phyloP scores from a whole-genome alignment of 1,140 invertebrate genomes.

The Drosophila triauraria region DNA sequence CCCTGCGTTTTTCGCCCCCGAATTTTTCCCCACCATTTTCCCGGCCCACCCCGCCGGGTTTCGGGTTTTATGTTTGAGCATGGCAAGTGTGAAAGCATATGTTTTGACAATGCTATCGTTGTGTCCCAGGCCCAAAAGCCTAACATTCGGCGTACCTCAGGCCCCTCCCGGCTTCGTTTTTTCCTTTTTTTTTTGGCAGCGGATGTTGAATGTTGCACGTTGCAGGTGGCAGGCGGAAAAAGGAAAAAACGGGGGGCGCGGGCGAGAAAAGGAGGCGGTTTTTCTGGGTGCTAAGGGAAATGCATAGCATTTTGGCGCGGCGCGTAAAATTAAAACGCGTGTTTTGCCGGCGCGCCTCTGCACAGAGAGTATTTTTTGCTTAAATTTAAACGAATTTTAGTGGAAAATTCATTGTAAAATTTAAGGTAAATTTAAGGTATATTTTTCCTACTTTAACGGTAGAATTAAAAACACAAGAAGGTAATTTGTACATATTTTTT shows the following conservation, averaged over 20 bases:
- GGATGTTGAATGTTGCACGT: slow-evolving; percentile 26
- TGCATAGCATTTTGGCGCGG: slow-evolving; percentile 55
- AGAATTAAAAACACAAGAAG: too few species aligned
- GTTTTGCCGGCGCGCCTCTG: slow-evolving; percentile 36
- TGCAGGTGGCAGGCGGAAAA: neutral
- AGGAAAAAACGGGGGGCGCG: neutral
- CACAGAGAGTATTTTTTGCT: neutral
- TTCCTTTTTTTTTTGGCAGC: slow-evolving; percentile 21
- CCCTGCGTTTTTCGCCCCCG: slow-evolving; percentile 4
- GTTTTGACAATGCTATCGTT: slow-evolving; percentile 70
- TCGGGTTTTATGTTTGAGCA: slow-evolving; percentile 40
- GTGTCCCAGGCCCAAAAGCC: slow-evolving; percentile 27
- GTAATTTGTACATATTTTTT: too few species aligned
- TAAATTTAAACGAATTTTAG: neutral
- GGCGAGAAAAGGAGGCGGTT: neutral
- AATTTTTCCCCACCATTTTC: slow-evolving; percentile 3
- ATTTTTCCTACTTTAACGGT: too few species aligned
- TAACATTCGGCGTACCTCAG: slow-evolving; percentile 3
- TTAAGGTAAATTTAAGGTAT: too few species aligned
- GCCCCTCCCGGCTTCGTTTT: neutral
- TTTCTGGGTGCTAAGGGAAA: slow-evolving; percentile 8
- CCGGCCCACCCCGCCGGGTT: neutral
- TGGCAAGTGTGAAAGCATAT: slow-evolving; percentile 80
- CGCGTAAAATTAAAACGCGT: slow-evolving; percentile 74
- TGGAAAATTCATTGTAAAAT: too few species aligned